Evolutionary conservation across 2,888 invertebrate species (phyloP), one percentile per base, ranked within the genome.

Genomic region (Megastigmus dorsalis): DNA sequence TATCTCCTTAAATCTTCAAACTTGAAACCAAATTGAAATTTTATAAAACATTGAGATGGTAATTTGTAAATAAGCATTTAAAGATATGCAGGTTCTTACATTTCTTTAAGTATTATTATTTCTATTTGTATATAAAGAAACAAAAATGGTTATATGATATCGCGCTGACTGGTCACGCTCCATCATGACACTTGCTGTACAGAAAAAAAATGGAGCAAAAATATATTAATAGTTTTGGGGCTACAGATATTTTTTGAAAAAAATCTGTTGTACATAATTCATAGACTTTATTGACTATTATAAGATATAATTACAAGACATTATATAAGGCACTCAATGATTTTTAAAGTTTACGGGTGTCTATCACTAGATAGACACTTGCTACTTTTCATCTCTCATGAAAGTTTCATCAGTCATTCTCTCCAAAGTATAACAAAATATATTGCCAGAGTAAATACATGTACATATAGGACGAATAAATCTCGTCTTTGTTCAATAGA

Each of bases 371-470:
- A 68, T 65, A 60, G 33, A 54, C 59, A 38, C 10, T 38, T 15
- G 18, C 28, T 66, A 72, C 18, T 75, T 38, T 67, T 59, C 28
- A 52, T 66, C n/a, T 60, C 41, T 71, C 36, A 60, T 50, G 18
- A 67, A 68, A 70, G 9, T 38, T 65, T 63, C 7, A 36, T 72
- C 74, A 76, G 67, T 76, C 70, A 63, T 74, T 73, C 70, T 74
- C 67, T 74, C 45, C 41, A 74, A 76, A 73, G 50, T 76, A 70
- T 74, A 74, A 76, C 62, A 76, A 76, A 74, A 74, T 76, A 76
- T 76, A 73, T 74, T 74, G 69, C 70, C 66, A 67, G 20, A 54
- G 69, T 62, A 74, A 73, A 75, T 73, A 68, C 68, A 69, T 73
- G 38, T 71, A 74, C 41, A 71, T 70, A 69, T 62, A 62, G 45